phyloP scores from a whole-genome alignment of 2,888 invertebrate genomes.

The Hymenopus coronatus region DNA sequence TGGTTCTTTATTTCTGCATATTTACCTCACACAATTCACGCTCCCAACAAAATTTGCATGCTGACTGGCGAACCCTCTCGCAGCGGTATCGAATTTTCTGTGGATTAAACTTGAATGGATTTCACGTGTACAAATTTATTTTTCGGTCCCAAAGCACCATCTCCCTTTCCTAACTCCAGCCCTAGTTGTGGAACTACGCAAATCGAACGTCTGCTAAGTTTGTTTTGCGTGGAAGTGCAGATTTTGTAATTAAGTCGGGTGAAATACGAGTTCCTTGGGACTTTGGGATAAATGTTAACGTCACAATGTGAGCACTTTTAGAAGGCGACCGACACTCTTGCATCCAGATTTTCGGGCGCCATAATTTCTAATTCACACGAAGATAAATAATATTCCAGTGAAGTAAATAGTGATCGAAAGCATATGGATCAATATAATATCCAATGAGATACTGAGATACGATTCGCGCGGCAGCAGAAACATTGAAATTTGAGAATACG shows the following conservation, averaged over 20 bases:
- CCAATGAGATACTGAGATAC: no score
- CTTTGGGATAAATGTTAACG: background rate
- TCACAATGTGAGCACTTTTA: no score
- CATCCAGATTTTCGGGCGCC: no score
- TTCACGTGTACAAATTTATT: background rate
- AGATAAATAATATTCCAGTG: no score
- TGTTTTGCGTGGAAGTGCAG: background rate
- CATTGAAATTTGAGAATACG: no score
- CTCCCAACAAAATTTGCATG: background rate
- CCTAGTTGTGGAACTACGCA: background rate
- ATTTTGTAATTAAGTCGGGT: background rate
- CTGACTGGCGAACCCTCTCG: background rate
- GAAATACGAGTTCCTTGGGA: background rate
- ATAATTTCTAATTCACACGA: no score
- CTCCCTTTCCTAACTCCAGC: background rate
- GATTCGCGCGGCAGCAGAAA: no score
- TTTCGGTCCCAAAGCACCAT: background rate
- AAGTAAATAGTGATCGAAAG: no score
- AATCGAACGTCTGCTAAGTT: background rate
- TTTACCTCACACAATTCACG: background rate
- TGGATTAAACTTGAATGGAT: background rate
- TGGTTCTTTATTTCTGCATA: background rate
- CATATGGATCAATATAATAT: no score
- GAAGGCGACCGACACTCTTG: no score
- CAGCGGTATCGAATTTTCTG: background rate